Conservation (phyloP, 2,888 invertebrate genomes). For the Drosophila siamana region DNA sequence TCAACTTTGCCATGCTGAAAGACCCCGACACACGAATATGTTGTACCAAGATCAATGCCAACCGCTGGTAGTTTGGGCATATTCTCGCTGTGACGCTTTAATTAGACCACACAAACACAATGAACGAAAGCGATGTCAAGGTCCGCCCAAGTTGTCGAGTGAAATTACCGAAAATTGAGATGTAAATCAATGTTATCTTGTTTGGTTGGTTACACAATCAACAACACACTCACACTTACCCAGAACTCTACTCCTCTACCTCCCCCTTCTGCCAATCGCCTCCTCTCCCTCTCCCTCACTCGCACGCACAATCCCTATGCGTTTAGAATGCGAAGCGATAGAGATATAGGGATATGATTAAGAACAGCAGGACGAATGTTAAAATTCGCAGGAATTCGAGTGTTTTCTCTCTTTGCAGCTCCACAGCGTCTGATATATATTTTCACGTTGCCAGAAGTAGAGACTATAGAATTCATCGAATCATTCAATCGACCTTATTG, state of each 20-base stretch:
- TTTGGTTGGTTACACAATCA: constrained; percentile 14
- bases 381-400: constrained; percentile 84
- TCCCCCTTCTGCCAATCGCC: background rate
- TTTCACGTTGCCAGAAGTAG: constrained; percentile 58
- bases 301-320: background rate
- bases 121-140: constrained; percentile 16
- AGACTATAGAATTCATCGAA: constrained; percentile 35
- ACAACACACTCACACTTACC: constrained; percentile 13
- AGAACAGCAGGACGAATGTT: constrained; percentile 84
- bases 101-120: constrained; percentile 62
- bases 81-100: constrained; percentile 68
- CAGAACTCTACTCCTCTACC: background rate
- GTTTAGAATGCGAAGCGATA: constrained; percentile 84
- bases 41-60: constrained; percentile 94
- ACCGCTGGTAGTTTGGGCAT: constrained; percentile 86
- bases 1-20: constrained; percentile 95
- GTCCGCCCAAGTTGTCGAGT: constrained; percentile 1
- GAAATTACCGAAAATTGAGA: constrained; percentile 7
- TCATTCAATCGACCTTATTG: constrained; percentile 16
- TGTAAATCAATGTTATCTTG: constrained; percentile 20
- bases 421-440: constrained; percentile 83
- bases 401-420: constrained; percentile 85
- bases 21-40: constrained; percentile 96
- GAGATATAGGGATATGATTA: constrained; percentile 84
- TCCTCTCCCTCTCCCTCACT: background rate